These are phyloP conservation scores for Scaptomyza montana DNA, from an alignment of 1,140 invertebrate species.

Conservation along the genomic window DNA sequence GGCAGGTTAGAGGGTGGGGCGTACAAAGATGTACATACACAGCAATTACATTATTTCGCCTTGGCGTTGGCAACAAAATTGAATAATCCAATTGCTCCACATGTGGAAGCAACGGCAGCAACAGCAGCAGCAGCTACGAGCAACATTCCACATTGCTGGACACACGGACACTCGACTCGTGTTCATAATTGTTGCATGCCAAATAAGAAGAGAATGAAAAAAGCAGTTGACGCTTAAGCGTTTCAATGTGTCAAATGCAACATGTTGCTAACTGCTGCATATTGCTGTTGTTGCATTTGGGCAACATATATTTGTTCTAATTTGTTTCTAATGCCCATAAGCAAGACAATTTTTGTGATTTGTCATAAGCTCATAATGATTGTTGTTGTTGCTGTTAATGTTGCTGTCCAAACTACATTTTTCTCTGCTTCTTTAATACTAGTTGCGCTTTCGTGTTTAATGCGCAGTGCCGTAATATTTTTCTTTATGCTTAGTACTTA, in stretches of 20 bases:
- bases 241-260: constrained; percentile 20
- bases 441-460: constrained; percentile 51
- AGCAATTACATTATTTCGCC: constrained; percentile 69
- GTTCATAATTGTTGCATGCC: constrained; percentile 59
- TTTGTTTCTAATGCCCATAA: constrained; percentile 63
- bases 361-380: constrained; percentile 57
- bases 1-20: neutral
- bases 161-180: constrained; percentile 43
- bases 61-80: constrained; percentile 43
- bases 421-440: neutral
- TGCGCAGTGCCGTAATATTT: constrained; percentile 75
- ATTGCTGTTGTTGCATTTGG: constrained; percentile 3
- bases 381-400: neutral
- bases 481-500: constrained; percentile 60
- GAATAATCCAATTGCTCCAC: constrained; percentile 58
- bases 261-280: constrained; percentile 12
- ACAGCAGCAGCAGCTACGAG: constrained; percentile 16
- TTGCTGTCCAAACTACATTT: constrained; percentile 10
- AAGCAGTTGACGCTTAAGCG: neutral
- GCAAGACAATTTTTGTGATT: constrained; percentile 47
- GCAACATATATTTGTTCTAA: constrained; percentile 60
- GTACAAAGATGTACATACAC: constrained; percentile 39
- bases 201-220: constrained; percentile 2
- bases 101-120: constrained; percentile 11
- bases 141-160: constrained; percentile 54